These are phyloP conservation scores for Gymnocypris eckloni DNA, from an alignment of 2,797 vertebrate species.

Conservation along the genomic window DNA sequence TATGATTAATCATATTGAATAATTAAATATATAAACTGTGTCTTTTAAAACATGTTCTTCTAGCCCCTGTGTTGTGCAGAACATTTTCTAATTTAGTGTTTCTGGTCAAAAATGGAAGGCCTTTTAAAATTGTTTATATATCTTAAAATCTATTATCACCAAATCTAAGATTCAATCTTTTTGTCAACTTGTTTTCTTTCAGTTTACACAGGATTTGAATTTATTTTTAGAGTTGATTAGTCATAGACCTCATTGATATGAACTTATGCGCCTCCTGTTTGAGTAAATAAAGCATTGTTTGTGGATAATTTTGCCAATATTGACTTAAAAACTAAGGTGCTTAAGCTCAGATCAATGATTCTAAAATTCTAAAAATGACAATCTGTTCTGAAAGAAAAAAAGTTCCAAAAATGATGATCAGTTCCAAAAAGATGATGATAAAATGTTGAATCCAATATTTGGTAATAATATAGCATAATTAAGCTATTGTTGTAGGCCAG, in stretches of 20 bases:
- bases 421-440: too few relatives aligned
- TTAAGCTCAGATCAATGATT: neutral
- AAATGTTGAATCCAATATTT: too few relatives aligned
- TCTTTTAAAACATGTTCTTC: slow-evolving; percentile 1
- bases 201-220: neutral
- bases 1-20: slow-evolving; percentile 14
- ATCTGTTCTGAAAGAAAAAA: too few relatives aligned
- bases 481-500: too few relatives aligned
- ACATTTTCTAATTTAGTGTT: neutral
- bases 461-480: too few relatives aligned
- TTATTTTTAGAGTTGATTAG: too few relatives aligned
- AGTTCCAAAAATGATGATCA: neutral
- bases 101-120: neutral
- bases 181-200: neutral
- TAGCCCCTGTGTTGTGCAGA: neutral
- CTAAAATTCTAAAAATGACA: too few relatives aligned
- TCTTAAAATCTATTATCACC: neutral
- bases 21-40: neutral
- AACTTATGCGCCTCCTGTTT: too few relatives aligned
- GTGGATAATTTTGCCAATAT: too few relatives aligned
- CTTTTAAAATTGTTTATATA: neutral
- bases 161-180: neutral
- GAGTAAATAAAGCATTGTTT: too few relatives aligned
- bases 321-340: too few relatives aligned
- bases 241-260: too few relatives aligned